phyloP scores from a whole-genome alignment of 2,113 vertebrate genomes.

The Panthera leo region DNA sequence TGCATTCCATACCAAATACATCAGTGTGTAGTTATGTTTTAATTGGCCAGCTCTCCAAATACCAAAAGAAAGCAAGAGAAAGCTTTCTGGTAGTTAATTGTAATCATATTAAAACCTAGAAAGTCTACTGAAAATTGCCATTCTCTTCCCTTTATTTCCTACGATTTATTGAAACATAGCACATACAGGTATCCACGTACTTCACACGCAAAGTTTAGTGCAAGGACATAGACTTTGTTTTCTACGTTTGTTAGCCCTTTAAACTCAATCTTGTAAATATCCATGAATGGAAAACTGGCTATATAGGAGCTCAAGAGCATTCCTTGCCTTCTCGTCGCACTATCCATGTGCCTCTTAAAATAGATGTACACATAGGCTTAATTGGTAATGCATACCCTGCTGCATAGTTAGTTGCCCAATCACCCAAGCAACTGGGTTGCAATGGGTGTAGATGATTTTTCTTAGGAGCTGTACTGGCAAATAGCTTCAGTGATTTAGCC shows the following conservation, averaged over 20 bases:
- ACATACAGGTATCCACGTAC: background rate
- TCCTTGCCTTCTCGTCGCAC: slow-evolving; percentile 5
- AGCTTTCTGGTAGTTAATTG: slow-evolving; percentile 17
- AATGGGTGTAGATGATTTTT: slow-evolving; percentile 60
- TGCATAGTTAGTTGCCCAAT: slow-evolving; percentile 70
- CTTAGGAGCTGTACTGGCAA: slow-evolving; percentile 57
- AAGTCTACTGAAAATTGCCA: background rate
- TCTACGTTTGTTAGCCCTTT: slow-evolving; percentile 11
- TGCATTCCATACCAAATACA: slow-evolving; percentile 38
- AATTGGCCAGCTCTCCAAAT: slow-evolving; percentile 36
- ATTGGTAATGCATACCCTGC: slow-evolving; percentile 27
- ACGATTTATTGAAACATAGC: slow-evolving; percentile 34
- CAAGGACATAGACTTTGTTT: background rate
- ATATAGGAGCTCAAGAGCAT: background rate
- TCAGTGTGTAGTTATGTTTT: slow-evolving; percentile 42
- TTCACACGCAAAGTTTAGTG: background rate
- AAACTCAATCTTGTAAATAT: slow-evolving; percentile 34
- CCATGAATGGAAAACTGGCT: slow-evolving; percentile 41
- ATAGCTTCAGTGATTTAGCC: slow-evolving; percentile 49
- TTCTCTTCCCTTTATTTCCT: slow-evolving; percentile 3
- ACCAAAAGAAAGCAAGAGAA: background rate
- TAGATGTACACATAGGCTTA: slow-evolving; percentile 51
- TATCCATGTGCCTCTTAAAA: slow-evolving; percentile 58
- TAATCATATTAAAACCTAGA: slow-evolving; percentile 14
- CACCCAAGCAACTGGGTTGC: slow-evolving; percentile 48